A percentile compares a stretch with the other conserved stretches of the same genome.
phyloP scores from a whole-genome alignment of 2,888 invertebrate species.

The Macaria notata region DNA sequence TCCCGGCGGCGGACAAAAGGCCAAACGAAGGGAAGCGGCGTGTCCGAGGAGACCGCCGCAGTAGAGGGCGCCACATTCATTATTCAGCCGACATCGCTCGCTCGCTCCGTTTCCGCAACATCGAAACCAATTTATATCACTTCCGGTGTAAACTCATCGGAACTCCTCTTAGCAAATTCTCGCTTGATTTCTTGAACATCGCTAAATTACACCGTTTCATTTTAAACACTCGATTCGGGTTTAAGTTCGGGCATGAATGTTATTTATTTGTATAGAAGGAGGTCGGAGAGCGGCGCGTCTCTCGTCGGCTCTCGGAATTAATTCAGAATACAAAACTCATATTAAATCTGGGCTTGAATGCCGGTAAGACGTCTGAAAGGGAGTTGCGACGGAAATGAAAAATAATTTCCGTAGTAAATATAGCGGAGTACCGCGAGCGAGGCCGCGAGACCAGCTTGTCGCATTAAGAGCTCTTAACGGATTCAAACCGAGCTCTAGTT shows the following conservation, averaged over 20 bases:
- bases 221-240: conserved; percentile 18
- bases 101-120: conserved; percentile 16
- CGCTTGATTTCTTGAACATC: conserved; percentile 17
- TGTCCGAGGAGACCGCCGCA: too few species aligned
- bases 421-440: conserved; percentile 14
- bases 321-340: conserved; percentile 20
- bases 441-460: conserved; percentile 21
- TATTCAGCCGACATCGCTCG: conserved; percentile 11
- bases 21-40: too few species aligned
- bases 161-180: conserved; percentile 10
- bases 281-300: neutral
- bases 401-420: conserved; percentile 49
- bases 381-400: conserved; percentile 41
- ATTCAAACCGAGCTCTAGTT: conserved; percentile 44
- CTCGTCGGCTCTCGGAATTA: conserved; percentile 8
- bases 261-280: conserved; percentile 11
- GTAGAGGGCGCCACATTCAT: conserved; percentile 4
- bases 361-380: conserved; percentile 31
- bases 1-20: too few species aligned
- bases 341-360: conserved; percentile 32
- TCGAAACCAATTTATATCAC: conserved; percentile 26
- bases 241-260: conserved; percentile 21
- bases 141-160: conserved; percentile 16
- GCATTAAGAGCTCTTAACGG: conserved; percentile 46
- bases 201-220: conserved; percentile 18